Percentiles rank a stretch among this genome's conserved stretches.
Evolutionary conservation across 1,140 invertebrate genomes (phyloP).

Genomic region (Bombus picipes): DNA sequence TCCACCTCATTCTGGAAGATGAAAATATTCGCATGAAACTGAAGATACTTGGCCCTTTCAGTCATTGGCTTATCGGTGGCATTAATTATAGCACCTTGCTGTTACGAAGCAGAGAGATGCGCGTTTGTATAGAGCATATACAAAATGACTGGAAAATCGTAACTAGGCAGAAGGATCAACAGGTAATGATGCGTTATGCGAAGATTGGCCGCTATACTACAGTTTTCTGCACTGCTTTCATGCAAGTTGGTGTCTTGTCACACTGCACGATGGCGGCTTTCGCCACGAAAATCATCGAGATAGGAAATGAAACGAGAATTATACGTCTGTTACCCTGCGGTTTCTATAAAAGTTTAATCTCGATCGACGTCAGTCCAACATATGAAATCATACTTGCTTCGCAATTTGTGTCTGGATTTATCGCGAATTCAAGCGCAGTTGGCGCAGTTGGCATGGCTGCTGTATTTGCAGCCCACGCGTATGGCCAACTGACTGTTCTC

Average conservation of each 20-base stretch:
- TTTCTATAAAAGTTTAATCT: constrained; percentile 27
- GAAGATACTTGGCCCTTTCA: constrained; percentile 38
- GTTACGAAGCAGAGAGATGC: constrained; percentile 41
- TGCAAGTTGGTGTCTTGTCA: constrained; percentile 41
- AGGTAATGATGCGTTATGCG: constrained; percentile 52
- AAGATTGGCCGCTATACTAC: constrained; percentile 34
- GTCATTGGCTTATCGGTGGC: constrained; percentile 48
- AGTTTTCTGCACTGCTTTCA: constrained; percentile 21
- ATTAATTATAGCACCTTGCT: constrained; percentile 49
- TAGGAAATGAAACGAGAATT: constrained; percentile 32
- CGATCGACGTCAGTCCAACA: constrained; percentile 28
- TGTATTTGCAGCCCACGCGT: constrained; percentile 61
- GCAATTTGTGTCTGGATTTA: constrained; percentile 54
- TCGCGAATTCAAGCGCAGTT: constrained; percentile 49
- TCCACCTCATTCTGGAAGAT: constrained; percentile 33
- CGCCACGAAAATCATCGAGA: neutral
- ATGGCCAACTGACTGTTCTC: constrained; percentile 60
- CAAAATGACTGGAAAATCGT: constrained; percentile 52
- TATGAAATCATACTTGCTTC: constrained; percentile 57
- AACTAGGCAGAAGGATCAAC: constrained; percentile 13
- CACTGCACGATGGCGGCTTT: constrained; percentile 25
- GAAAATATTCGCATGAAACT: constrained; percentile 18
- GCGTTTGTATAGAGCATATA: constrained; percentile 51
- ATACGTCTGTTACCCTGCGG: constrained; percentile 33
- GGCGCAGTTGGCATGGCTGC: constrained; percentile 52